These are phyloP conservation scores for Acanthisitta chloris DNA, from an alignment of 2,113 vertebrate species.

Conservation along the genomic window DNA sequence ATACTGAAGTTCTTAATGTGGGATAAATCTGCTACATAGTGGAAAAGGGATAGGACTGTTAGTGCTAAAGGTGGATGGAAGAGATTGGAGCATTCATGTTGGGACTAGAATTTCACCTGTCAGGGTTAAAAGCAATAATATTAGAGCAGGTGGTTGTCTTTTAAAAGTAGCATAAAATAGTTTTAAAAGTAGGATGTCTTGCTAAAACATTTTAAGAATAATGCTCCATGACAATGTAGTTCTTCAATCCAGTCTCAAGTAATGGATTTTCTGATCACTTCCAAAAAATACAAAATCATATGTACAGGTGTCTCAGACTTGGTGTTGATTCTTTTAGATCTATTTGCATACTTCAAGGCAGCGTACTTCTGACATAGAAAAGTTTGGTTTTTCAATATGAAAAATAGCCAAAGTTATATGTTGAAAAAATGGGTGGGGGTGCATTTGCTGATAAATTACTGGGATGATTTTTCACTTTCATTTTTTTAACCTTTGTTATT, in stretches of 20 bases:
- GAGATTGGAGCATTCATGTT: neutral
- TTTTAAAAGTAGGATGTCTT: neutral
- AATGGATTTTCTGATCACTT: neutral
- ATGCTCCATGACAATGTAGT: neutral
- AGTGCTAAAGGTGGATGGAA: neutral
- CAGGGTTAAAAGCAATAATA: neutral
- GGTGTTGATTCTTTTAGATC: neutral
- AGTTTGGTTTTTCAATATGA: neutral
- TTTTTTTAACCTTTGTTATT: neutral
- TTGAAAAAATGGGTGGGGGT: neutral
- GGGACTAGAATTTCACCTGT: neutral
- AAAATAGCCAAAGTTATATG: neutral
- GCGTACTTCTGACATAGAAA: neutral
- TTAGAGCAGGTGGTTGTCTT: neutral
- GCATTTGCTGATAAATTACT: neutral
- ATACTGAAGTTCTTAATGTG: neutral
- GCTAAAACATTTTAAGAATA: neutral
- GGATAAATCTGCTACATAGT: neutral
- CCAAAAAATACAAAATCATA: neutral
- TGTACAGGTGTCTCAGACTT: neutral
- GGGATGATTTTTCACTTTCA: neutral
- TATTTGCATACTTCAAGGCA: neutral
- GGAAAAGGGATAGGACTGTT: neutral
- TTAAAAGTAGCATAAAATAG: neutral
- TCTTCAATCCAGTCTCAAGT: neutral